phyloP scores from a whole-genome alignment of 2,113 vertebrate species.

The Zeus faber region DNA sequence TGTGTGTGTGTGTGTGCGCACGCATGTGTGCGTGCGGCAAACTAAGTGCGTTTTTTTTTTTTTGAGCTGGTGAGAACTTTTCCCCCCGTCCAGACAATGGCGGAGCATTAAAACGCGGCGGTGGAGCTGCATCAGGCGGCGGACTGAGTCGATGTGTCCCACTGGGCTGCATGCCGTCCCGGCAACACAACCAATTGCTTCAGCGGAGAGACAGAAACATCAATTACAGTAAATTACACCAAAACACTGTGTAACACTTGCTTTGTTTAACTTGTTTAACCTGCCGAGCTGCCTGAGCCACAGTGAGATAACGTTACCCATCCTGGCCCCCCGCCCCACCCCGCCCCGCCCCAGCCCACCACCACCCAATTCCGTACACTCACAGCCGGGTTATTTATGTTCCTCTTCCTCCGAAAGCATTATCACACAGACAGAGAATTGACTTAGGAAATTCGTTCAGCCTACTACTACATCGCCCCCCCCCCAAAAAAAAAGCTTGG shows the following conservation, averaged over 20 bases:
- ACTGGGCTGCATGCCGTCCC: conserved; percentile 63
- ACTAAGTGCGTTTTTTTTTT: neutral
- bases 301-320: conserved; percentile 47
- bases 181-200: conserved; percentile 66
- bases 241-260: conserved; percentile 69
- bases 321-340: neutral
- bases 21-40: neutral
- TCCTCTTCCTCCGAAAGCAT: conserved; percentile 40
- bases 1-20: conserved; percentile 3
- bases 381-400: conserved; percentile 46
- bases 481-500: conserved; percentile 46
- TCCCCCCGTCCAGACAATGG: conserved; percentile 58
- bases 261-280: conserved; percentile 70
- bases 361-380: no score
- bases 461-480: conserved; percentile 20
- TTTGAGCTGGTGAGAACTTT: conserved; percentile 27
- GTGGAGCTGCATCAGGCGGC: conserved; percentile 63
- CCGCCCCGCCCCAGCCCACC: neutral
- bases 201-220: conserved; percentile 61
- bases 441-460: conserved; percentile 38
- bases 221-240: conserved; percentile 72
- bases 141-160: conserved; percentile 67
- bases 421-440: conserved; percentile 31
- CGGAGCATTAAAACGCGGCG: conserved; percentile 64
- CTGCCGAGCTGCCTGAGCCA: conserved; percentile 50